Conservation (phyloP, 2,888 invertebrate genomes). For the Bimastos eiseni region DNA sequence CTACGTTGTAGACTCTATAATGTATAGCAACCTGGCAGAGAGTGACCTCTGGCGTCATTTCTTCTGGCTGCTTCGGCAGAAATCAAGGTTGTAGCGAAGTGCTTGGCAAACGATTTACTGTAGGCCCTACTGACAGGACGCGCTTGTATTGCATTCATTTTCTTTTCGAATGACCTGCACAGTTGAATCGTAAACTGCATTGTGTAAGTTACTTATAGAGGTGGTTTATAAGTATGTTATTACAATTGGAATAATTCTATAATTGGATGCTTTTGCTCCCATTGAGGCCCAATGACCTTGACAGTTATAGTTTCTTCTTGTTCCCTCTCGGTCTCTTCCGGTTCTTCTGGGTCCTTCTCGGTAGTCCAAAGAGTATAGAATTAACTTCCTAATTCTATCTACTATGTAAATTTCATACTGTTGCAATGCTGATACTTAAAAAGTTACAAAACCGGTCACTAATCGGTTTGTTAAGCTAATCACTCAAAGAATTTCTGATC, state of each 20-base stretch:
- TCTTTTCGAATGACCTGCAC: background rate
- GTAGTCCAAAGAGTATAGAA: background rate
- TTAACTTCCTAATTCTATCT: background rate
- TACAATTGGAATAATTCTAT: background rate
- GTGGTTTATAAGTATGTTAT: too few species aligned
- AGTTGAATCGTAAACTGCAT: too few species aligned
- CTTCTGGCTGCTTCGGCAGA: background rate
- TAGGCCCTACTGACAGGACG: background rate
- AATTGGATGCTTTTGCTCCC: background rate
- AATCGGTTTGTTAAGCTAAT: too few species aligned
- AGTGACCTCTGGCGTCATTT: background rate
- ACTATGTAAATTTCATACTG: background rate
- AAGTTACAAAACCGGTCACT: background rate
- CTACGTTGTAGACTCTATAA: too few species aligned
- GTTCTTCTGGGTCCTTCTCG: background rate
- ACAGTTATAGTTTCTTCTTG: background rate
- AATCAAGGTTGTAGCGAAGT: background rate
- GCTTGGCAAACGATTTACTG: too few species aligned
- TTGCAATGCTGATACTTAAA: background rate
- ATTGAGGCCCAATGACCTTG: background rate
- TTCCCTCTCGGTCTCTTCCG: background rate
- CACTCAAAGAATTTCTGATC: background rate
- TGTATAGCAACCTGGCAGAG: too few species aligned
- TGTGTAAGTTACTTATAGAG: too few species aligned
- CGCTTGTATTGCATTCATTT: background rate